These are phyloP conservation scores for Sternotherus odoratus DNA, from an alignment of 2,797 vertebrate genomes.

Conservation along the genomic window DNA sequence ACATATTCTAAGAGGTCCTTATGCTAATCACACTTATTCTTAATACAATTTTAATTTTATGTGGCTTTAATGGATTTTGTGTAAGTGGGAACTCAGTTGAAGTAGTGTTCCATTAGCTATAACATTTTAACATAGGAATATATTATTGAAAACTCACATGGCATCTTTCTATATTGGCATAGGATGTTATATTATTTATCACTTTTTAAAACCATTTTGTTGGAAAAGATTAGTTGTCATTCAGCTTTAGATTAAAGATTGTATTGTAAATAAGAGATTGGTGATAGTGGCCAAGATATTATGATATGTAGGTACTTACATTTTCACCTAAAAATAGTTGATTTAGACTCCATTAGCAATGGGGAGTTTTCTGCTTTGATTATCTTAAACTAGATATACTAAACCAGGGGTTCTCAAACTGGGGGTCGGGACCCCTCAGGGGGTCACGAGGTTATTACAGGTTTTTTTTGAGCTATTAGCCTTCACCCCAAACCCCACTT, in stretches of 20 bases:
- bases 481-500: too few relatives aligned
- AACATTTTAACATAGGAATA: not conserved
- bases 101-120: not conserved
- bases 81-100: not conserved
- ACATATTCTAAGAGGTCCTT: not conserved
- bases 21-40: not conserved
- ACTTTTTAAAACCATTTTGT: not conserved
- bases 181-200: not conserved
- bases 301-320: not conserved
- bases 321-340: not conserved
- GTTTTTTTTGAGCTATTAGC: too few relatives aligned
- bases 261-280: not conserved
- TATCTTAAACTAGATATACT: not conserved
- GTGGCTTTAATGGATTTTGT: not conserved
- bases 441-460: too few relatives aligned
- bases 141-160: not conserved
- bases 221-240: not conserved
- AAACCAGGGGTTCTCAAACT: not conserved
- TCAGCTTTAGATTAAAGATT: not conserved
- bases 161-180: not conserved
- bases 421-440: too few relatives aligned
- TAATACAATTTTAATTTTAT: not conserved
- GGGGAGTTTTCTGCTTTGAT: not conserved
- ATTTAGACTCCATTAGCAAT: not conserved
- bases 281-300: fast-evolving